Conservation (phyloP, 1,140 invertebrate genomes). For the Hylaeus anthracinus region DNA sequence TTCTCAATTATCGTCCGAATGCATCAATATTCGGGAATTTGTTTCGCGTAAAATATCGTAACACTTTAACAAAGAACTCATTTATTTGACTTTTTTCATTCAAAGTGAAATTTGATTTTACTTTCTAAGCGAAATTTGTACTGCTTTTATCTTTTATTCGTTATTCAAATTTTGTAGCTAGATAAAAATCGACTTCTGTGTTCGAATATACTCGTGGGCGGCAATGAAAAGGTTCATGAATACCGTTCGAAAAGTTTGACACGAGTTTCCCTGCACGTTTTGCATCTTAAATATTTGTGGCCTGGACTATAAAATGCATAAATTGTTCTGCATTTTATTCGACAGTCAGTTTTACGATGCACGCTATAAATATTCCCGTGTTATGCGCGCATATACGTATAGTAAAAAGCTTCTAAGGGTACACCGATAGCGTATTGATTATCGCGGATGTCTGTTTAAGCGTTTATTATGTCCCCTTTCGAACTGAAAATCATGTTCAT, state of each 20-base stretch:
- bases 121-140: too few relatives aligned
- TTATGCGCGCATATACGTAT: not conserved
- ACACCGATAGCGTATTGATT: slow-evolving; percentile 34
- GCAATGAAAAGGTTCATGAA: too few relatives aligned
- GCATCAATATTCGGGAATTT: not conserved
- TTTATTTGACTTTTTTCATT: too few relatives aligned
- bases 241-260: too few relatives aligned
- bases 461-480: slow-evolving; percentile 25
- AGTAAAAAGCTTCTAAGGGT: slow-evolving; percentile 34
- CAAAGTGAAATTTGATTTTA: too few relatives aligned
- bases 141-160: too few relatives aligned
- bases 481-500: slow-evolving; percentile 25
- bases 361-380: slow-evolving; percentile 21
- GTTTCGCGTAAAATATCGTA: too few relatives aligned
- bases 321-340: not conserved
- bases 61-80: too few relatives aligned
- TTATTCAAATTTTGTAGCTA: too few relatives aligned
- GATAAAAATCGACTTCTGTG: too few relatives aligned
- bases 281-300: not conserved
- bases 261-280: too few relatives aligned
- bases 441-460: slow-evolving; percentile 34
- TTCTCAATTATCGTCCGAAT: slow-evolving; percentile 24
- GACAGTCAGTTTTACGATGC: slow-evolving; percentile 14
- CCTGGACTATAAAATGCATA: not conserved
- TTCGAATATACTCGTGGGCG: too few relatives aligned